Conservation (phyloP, 2,888 invertebrate species). For the Platycnemis pennipes region DNA sequence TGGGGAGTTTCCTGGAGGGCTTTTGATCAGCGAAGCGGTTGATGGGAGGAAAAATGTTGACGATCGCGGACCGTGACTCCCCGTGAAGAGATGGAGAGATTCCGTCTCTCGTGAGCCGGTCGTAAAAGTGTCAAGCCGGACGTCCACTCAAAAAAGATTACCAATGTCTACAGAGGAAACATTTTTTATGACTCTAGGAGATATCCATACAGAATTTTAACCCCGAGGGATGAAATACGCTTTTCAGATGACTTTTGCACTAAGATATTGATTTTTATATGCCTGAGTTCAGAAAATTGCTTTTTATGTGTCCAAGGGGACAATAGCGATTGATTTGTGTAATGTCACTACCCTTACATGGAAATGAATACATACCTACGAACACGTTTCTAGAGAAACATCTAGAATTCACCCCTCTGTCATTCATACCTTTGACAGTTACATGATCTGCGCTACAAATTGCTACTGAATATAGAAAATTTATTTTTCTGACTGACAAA, state of each 20-base stretch:
- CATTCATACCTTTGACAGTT: not conserved
- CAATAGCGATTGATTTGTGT: not conserved
- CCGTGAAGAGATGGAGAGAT: constrained; percentile 31
- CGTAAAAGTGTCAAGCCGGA: constrained; percentile 46
- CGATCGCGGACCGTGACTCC: constrained; percentile 57
- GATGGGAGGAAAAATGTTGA: constrained; percentile 49
- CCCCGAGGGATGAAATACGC: constrained; percentile 36
- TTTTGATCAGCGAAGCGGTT: constrained; percentile 62
- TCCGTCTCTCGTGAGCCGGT: not conserved
- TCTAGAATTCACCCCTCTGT: not conserved
- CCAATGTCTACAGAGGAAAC: not conserved
- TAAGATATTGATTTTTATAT: not conserved
- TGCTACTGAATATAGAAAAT: too few species aligned
- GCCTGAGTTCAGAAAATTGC: not conserved
- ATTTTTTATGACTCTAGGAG: not conserved
- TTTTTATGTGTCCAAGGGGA: not conserved
- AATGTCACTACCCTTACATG: not conserved
- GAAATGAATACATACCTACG: not conserved
- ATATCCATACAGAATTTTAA: not conserved
- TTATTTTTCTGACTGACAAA: too few species aligned
- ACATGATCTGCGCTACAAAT: not conserved
- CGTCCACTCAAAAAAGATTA: not conserved
- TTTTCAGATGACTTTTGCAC: not conserved
- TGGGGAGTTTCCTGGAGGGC: constrained; percentile 14
- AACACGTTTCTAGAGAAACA: not conserved